Conservation (phyloP, 2,797 vertebrate species). For the Labeo calbasu region DNA sequence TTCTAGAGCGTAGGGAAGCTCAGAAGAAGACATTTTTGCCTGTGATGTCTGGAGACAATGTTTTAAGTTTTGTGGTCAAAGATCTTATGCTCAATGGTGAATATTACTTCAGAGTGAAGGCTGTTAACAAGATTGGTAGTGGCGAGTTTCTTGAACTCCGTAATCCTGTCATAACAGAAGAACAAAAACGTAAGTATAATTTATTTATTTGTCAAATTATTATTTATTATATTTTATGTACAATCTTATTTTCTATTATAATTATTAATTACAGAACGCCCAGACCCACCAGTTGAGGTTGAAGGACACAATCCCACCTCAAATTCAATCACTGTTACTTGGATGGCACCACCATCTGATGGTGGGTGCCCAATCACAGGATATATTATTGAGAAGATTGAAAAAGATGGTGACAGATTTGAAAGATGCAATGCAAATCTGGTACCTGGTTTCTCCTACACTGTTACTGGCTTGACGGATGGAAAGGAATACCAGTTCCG, state of each 20-base stretch:
- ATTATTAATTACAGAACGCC: conserved; percentile 82
- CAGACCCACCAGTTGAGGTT: conserved; percentile 95
- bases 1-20: conserved; percentile 92
- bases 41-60: conserved; percentile 90
- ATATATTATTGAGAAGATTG: conserved; percentile 92
- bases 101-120: conserved; percentile 97
- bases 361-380: conserved; percentile 97
- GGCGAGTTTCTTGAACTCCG: conserved; percentile 91
- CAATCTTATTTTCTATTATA: neutral
- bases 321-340: conserved; percentile 90
- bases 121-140: conserved; percentile 95
- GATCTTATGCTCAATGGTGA: conserved; percentile 92
- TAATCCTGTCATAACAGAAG: conserved; percentile 90
- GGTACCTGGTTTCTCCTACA: conserved; percentile 87
- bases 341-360: conserved; percentile 93
- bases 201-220: neutral
- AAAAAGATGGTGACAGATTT: conserved; percentile 91
- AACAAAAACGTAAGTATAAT: conserved; percentile 88
- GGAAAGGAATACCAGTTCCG: conserved; percentile 93
- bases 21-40: conserved; percentile 94
- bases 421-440: conserved; percentile 89
- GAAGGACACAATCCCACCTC: conserved; percentile 89
- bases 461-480: conserved; percentile 88
- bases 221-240: neutral
- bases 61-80: conserved; percentile 86